Conservation (phyloP, 2,113 vertebrate genomes). For the Lagopus leucura region DNA sequence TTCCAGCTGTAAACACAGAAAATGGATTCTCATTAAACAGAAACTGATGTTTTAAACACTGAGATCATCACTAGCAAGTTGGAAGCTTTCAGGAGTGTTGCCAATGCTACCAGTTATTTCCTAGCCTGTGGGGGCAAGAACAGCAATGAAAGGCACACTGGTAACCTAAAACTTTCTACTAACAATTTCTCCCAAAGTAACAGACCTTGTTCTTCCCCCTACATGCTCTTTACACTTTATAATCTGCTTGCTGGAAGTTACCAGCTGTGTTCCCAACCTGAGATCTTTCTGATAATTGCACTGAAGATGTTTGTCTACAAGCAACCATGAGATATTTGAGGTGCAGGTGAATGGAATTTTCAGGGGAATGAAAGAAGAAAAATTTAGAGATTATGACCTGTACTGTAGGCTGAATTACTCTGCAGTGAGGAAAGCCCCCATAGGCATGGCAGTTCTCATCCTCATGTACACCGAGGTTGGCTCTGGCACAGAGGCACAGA, state of each 20-base stretch:
- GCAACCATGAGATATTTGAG: neutral
- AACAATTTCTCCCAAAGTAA: neutral
- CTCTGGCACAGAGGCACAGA: neutral
- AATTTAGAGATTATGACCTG: neutral
- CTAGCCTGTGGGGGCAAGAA: neutral
- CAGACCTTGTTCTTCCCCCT: neutral
- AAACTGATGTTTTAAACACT: neutral
- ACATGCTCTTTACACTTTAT: neutral
- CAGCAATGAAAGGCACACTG: neutral
- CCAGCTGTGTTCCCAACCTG: neutral
- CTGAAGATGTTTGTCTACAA: neutral
- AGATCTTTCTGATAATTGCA: neutral
- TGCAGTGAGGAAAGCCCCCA: neutral
- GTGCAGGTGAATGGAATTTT: neutral
- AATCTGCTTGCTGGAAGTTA: neutral
- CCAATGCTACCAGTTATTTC: neutral
- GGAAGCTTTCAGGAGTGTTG: neutral
- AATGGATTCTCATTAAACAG: neutral
- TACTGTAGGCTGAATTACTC: neutral
- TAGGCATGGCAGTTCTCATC: neutral
- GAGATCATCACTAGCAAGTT: neutral
- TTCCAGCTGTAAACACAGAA: neutral
- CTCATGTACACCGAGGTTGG: fast-evolving
- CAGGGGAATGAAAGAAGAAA: neutral
- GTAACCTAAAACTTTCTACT: neutral